Evolutionary conservation across 2,888 invertebrate species (phyloP).

Genomic region (Macropis europaea): DNA sequence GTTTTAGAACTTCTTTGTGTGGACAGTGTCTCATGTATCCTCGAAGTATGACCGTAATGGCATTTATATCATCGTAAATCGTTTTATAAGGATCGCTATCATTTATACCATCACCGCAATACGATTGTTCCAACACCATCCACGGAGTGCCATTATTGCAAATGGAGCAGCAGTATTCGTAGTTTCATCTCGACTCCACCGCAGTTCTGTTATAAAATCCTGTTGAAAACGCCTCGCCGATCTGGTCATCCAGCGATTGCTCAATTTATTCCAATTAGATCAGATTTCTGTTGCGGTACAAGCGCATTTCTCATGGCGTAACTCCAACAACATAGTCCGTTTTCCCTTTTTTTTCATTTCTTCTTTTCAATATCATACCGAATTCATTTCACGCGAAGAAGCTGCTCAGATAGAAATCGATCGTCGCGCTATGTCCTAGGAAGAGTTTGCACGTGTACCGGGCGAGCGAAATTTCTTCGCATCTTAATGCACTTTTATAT

Average conservation of each 20-base stretch:
- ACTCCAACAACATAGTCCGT: conserved; percentile 15
- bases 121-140: not conserved
- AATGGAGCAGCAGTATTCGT: conserved; percentile 3
- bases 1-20: no score
- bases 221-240: not conserved
- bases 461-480: conserved; percentile 16
- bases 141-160: conserved; percentile 10
- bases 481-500: no score
- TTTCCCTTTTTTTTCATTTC: conserved; percentile 1
- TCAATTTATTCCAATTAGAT: conserved; percentile 8
- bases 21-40: no score
- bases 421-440: conserved; percentile 32
- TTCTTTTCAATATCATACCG: conserved; percentile 36
- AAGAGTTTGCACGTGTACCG: conserved; percentile 19
- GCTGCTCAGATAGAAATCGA: conserved; percentile 51
- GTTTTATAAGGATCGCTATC: no score
- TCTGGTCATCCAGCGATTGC: not conserved
- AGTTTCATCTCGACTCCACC: not conserved
- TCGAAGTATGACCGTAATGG: no score
- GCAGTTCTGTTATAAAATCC: conserved; percentile 4
- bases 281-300: conserved; percentile 1
- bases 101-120: no score
- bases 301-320: conserved; percentile 30
- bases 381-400: conserved; percentile 46
- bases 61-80: no score